phyloP scores from a whole-genome alignment of 1,140 invertebrate species.

The Drosophila kepulauana region DNA sequence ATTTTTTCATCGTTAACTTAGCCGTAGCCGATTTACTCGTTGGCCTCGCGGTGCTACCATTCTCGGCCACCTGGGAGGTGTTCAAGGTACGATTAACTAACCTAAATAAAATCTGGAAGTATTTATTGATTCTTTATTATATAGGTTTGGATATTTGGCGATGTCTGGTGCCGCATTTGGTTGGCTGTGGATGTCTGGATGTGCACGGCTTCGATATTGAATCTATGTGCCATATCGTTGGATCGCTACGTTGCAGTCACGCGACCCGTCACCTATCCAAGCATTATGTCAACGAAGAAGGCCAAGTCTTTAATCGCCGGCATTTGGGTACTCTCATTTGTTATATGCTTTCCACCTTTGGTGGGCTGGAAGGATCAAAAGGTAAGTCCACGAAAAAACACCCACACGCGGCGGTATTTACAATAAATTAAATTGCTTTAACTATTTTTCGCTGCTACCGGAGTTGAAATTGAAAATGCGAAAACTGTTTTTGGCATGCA shows the following conservation, averaged over 20 bases:
- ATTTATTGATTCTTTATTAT: too few species aligned
- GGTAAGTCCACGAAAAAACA: constrained; percentile 84
- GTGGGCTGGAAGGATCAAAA: constrained; percentile 96
- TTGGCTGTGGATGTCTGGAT: constrained; percentile 98
- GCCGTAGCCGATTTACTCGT: constrained; percentile 97
- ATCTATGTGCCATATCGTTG: constrained; percentile 95
- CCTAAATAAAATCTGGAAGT: too few species aligned
- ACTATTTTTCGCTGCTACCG: constrained; percentile 7
- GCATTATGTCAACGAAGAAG: constrained; percentile 95
- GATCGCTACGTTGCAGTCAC: constrained; percentile 98
- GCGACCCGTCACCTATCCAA: constrained; percentile 96
- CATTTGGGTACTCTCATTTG: constrained; percentile 97
- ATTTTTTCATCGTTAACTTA: constrained; percentile 97
- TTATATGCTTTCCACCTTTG: constrained; percentile 98
- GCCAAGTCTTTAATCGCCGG: constrained; percentile 95
- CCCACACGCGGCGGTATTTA: constrained; percentile 1
- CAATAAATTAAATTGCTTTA: constrained; percentile 36
- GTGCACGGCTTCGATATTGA: constrained; percentile 97
- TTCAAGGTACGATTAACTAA: constrained; percentile 89
- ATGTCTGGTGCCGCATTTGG: constrained; percentile 96
- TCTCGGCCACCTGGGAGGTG: constrained; percentile 95
- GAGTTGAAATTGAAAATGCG: constrained; percentile 16
- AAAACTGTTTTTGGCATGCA: constrained; percentile 43
- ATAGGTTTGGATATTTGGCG: constrained; percentile 97
- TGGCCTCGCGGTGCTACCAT: constrained; percentile 95